Conservation (phyloP, 1,140 invertebrate species). For the Ridgeia piscesae region DNA sequence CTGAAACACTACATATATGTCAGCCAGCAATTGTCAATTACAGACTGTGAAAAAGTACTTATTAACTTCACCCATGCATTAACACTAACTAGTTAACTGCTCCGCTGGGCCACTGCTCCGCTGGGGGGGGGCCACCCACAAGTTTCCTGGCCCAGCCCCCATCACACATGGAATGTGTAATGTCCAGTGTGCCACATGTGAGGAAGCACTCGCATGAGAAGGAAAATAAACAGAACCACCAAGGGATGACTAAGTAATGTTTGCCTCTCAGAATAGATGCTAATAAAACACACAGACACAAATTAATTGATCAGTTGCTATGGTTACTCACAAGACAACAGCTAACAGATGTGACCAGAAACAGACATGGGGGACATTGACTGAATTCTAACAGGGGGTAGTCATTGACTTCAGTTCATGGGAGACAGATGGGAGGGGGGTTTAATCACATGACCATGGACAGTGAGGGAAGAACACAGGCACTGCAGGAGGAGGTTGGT, state of each 20-base stretch:
- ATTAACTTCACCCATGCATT: background rate
- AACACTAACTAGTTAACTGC: background rate
- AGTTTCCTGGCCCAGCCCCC: background rate
- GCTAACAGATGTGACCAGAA: background rate
- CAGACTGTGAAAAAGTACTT: background rate
- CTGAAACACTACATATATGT: background rate
- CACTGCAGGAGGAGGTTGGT: background rate
- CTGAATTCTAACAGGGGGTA: background rate
- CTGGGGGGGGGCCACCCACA: background rate
- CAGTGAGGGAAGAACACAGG: background rate
- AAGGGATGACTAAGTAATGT: background rate
- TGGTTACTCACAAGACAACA: background rate
- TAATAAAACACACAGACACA: conserved; percentile 1
- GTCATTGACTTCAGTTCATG: too few species aligned
- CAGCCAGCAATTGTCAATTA: background rate
- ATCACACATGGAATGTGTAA: background rate
- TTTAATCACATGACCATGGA: background rate
- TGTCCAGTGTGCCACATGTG: background rate
- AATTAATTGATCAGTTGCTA: background rate
- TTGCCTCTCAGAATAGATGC: background rate
- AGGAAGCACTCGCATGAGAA: background rate
- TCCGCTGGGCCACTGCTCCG: too few species aligned
- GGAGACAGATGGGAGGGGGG: background rate
- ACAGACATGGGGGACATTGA: background rate
- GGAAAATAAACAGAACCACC: background rate